A percentile compares a stretch with the other conserved stretches of the same genome.
Conservation (phyloP, 1,140 invertebrate species). For the Metaphire vulgaris region DNA sequence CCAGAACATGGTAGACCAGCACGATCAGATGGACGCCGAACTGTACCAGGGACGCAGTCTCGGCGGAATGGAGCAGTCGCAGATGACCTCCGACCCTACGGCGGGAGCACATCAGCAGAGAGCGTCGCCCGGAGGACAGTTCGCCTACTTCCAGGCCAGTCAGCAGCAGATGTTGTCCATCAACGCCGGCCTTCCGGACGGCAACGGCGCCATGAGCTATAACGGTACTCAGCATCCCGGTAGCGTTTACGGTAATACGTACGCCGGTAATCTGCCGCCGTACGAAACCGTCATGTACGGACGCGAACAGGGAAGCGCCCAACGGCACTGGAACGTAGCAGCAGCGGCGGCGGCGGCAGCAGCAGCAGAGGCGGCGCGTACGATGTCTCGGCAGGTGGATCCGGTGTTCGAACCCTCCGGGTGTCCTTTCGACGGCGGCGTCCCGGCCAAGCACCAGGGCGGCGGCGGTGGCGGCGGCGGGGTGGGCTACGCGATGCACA, state of each 20-base stretch:
- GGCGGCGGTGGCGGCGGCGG: not conserved
- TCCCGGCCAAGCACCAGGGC: no score
- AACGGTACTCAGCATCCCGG: not conserved
- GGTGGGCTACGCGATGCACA: not conserved
- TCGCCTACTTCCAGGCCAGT: conserved; percentile 10
- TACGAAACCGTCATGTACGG: not conserved
- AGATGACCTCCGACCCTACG: conserved; percentile 33
- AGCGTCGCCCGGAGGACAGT: not conserved
- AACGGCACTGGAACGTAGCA: not conserved
- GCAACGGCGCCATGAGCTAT: not conserved
- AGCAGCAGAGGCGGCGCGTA: no score
- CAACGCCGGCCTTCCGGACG: not conserved
- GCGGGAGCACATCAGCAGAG: not conserved
- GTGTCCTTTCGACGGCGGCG: not conserved
- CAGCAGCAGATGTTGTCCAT: conserved; percentile 23
- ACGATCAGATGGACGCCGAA: conserved; percentile 36
- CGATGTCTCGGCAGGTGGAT: not conserved
- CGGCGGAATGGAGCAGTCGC: conserved; percentile 29
- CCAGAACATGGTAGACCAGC: conserved; percentile 51
- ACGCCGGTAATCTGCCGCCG: not conserved
- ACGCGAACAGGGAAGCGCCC: not conserved
- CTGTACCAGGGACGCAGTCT: conserved; percentile 28
- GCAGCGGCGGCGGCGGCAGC: no score
- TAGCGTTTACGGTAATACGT: not conserved
- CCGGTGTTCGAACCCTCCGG: not conserved